Evolutionary conservation across 1,140 invertebrate genomes (phyloP).

Genomic region (Bombus polaris): DNA sequence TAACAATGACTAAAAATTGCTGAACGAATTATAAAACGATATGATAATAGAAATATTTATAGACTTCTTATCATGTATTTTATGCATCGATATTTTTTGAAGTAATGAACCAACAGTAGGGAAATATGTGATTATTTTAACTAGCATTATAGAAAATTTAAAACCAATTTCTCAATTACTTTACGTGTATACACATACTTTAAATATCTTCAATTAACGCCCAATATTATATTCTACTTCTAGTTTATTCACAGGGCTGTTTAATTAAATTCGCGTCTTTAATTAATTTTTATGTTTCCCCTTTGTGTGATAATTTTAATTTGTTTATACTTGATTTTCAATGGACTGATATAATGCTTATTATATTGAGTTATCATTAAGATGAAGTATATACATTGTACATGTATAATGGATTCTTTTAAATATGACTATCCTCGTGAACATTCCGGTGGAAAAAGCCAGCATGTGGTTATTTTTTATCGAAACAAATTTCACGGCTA

Average conservation of each 20-base stretch:
- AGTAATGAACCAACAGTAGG: background rate
- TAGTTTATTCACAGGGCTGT: background rate
- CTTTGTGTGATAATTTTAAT: background rate
- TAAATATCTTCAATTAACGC: background rate
- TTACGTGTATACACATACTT: background rate
- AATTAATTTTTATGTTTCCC: background rate
- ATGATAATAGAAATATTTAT: too few species aligned
- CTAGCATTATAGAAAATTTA: background rate
- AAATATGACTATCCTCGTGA: background rate
- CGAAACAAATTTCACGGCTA: constrained; percentile 18
- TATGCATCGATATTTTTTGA: background rate
- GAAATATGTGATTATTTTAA: background rate
- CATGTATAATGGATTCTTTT: background rate
- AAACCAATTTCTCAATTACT: background rate
- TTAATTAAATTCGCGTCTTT: background rate
- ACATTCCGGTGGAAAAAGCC: background rate
- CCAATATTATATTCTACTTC: background rate
- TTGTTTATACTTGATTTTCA: background rate
- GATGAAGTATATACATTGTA: background rate
- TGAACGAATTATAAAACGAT: too few species aligned
- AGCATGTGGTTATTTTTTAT: background rate
- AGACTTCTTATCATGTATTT: too few species aligned
- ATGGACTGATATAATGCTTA: too few species aligned
- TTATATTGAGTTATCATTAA: too few species aligned
- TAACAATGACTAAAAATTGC: too few species aligned